phyloP scores from a whole-genome alignment of 2,113 vertebrate genomes.

The Coreoperca whiteheadi region DNA sequence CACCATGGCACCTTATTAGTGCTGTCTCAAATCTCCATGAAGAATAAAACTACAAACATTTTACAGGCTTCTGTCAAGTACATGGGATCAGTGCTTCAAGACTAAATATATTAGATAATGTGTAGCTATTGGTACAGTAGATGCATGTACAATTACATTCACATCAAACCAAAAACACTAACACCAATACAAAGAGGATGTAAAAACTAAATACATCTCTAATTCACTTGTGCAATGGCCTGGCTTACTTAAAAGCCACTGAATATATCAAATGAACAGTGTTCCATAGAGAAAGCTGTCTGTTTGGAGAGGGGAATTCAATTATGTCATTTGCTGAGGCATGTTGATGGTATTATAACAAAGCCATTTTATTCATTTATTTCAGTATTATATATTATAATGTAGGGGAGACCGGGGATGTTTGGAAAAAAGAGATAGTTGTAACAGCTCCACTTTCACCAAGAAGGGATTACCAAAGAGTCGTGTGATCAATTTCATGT shows the following conservation, averaged over 20 bases:
- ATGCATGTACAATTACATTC: background rate
- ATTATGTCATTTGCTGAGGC: background rate
- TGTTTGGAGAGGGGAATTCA: background rate
- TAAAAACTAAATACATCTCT: background rate
- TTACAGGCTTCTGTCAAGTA: background rate
- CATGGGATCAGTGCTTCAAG: background rate
- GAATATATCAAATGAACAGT: background rate
- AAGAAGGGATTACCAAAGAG: no score
- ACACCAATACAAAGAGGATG: background rate
- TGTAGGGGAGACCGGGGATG: no score
- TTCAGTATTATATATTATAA: background rate
- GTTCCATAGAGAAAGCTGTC: background rate
- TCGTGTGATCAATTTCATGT: no score
- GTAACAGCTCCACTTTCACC: no score
- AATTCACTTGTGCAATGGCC: background rate
- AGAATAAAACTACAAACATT: background rate
- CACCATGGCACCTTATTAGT: no score
- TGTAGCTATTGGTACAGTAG: no score
- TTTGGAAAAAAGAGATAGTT: no score
- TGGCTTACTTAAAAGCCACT: constrained; percentile 1
- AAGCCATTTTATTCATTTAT: background rate
- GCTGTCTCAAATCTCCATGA: background rate
- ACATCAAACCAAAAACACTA: background rate
- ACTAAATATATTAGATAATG: background rate
- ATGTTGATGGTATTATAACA: background rate